A percentile compares a stretch with the other conserved stretches of the same genome.
Evolutionary conservation across 2,113 vertebrate species (phyloP).

Genomic region (Galbula dea): DNA sequence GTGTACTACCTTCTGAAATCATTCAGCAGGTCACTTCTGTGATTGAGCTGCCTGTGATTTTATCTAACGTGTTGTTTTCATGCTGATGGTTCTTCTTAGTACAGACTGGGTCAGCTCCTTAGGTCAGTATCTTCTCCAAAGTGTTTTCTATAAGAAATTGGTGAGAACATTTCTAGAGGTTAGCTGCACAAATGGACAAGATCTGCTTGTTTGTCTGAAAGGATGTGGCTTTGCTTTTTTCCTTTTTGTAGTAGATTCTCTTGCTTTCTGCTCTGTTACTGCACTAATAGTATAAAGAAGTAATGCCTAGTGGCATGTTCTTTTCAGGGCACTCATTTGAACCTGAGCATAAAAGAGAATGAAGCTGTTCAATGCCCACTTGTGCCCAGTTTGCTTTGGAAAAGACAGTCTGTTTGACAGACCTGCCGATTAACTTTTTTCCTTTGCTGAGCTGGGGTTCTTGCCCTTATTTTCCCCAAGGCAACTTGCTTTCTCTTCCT

Average conservation of each 20-base stretch:
- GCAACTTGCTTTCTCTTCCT: not conserved
- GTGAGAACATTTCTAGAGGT: not conserved
- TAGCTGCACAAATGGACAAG: not conserved
- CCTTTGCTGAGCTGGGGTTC: not conserved
- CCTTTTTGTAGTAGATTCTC: not conserved
- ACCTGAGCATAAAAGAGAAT: not conserved
- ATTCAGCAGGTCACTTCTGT: not conserved
- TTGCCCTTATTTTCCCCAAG: not conserved
- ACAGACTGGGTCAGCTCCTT: not conserved
- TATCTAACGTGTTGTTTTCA: not conserved
- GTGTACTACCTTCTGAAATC: not conserved
- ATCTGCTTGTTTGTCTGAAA: not conserved
- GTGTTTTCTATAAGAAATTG: not conserved
- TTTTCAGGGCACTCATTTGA: not conserved
- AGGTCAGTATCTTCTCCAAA: not conserved
- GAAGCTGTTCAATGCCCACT: not conserved
- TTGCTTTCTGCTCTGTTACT: not conserved
- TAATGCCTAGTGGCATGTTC: not conserved
- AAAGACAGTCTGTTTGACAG: not conserved
- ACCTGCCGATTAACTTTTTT: not conserved
- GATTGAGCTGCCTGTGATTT: not conserved
- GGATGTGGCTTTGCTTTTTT: not conserved
- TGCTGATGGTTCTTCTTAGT: not conserved
- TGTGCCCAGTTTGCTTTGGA: not conserved
- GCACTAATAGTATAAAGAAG: not conserved